Conservation (phyloP, 2,888 invertebrate species). For the Loripinus fragilis region DNA sequence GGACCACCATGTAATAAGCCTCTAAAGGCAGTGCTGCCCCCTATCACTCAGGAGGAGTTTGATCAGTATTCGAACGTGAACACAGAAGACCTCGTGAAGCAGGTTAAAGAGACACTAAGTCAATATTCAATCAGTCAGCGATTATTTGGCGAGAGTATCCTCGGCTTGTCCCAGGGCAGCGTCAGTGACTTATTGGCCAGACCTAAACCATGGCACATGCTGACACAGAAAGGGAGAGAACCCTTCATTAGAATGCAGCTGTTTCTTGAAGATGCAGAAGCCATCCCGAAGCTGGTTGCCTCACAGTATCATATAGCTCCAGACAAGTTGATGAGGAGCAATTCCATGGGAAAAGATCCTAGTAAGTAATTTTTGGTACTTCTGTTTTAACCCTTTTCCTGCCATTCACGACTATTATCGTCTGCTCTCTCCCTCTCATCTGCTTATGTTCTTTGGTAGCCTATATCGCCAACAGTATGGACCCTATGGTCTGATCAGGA, state of each 20-base stretch:
- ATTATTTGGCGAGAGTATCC: constrained; percentile 98
- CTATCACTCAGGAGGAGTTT: constrained; percentile 99
- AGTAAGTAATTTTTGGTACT: constrained; percentile 27
- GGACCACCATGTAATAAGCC: constrained; percentile 86
- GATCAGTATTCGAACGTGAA: constrained; percentile 98
- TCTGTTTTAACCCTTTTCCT: no score
- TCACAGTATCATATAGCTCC: constrained; percentile 99
- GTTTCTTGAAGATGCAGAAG: constrained; percentile 97
- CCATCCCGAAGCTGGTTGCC: constrained; percentile 96
- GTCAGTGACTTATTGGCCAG: constrained; percentile 98
- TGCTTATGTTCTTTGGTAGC: no score
- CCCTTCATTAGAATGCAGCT: constrained; percentile 87
- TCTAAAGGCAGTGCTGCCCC: constrained; percentile 97
- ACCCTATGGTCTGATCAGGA: no score
- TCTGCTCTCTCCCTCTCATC: no score
- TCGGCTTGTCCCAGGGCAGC: constrained; percentile 89
- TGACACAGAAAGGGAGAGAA: constrained; percentile 98
- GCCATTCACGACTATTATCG: no score
- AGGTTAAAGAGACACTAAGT: constrained; percentile 85
- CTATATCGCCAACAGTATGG: no score
- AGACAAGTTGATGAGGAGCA: constrained; percentile 96
- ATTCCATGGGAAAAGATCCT: constrained; percentile 57
- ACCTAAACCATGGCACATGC: constrained; percentile 99
- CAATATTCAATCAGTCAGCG: constrained; percentile 92
- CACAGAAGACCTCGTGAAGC: constrained; percentile 98